Conservation (phyloP, 2,888 invertebrate genomes). For the Cephonodes hylas region DNA sequence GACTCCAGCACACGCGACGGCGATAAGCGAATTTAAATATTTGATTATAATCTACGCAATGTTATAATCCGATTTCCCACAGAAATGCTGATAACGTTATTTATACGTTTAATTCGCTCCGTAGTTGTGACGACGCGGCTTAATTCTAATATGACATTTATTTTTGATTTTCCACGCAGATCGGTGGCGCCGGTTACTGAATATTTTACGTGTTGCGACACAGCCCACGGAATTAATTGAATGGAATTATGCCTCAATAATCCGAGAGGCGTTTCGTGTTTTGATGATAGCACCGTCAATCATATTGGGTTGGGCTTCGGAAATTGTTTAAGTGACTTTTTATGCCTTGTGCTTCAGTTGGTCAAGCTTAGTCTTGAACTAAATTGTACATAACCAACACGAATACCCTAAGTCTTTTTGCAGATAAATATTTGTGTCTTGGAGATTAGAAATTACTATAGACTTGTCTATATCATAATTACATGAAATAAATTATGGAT, state of each 20-base stretch:
- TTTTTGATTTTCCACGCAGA: constrained; percentile 6
- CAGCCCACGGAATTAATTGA: not conserved
- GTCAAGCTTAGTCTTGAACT: no score
- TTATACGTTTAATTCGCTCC: constrained; percentile 5
- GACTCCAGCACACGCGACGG: not conserved
- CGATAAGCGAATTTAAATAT: constrained; percentile 62
- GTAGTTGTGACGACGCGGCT: not conserved
- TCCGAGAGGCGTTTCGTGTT: not conserved
- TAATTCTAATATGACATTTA: constrained; percentile 1
- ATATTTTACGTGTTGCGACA: constrained; percentile 5
- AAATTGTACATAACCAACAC: no score
- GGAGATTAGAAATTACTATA: no score
- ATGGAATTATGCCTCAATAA: constrained; percentile 3
- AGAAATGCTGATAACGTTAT: constrained; percentile 13
- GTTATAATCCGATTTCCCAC: constrained; percentile 35
- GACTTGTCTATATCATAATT: no score
- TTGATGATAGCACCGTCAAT: not conserved
- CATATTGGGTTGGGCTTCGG: not conserved
- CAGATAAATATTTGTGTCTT: no score
- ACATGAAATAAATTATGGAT: no score
- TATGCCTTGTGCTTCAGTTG: no score
- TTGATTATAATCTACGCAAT: constrained; percentile 64
- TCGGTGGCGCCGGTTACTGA: constrained; percentile 11
- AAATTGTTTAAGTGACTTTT: not conserved
- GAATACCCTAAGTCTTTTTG: not conserved